These are phyloP conservation scores for Nesogale talazaci DNA, from an alignment of 2,113 vertebrate species.

Conservation along the genomic window DNA sequence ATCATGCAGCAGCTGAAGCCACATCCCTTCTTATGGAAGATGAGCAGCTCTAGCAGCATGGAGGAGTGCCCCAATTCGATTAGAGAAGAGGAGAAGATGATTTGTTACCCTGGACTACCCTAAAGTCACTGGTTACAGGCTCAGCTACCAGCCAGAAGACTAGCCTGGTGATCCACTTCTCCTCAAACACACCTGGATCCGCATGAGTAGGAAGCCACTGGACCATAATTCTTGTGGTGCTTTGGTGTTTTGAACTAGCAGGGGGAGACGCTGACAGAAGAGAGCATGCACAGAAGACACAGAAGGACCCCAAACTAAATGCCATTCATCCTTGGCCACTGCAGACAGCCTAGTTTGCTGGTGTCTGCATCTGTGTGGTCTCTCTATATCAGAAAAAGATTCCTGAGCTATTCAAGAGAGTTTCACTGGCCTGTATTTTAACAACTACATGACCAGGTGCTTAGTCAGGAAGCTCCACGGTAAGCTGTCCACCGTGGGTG, in stretches of 20 bases:
- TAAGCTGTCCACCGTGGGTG: neutral
- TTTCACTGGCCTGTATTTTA: neutral
- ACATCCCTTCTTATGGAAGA: neutral
- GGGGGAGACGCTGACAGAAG: neutral
- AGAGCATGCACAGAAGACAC: neutral
- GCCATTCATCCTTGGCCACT: neutral
- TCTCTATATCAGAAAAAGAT: neutral
- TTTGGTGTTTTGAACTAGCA: neutral
- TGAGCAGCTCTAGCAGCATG: neutral
- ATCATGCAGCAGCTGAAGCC: neutral
- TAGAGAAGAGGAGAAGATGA: neutral
- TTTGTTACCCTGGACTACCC: slow-evolving; percentile 4
- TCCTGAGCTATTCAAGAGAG: neutral
- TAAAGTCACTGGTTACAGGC: neutral
- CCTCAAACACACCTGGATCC: neutral
- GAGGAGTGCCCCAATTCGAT: slow-evolving; percentile 20
- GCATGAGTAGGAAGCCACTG: neutral
- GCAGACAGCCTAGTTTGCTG: no score
- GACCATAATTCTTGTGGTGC: neutral
- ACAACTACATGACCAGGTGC: neutral
- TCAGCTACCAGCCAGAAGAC: neutral
- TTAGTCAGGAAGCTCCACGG: neutral
- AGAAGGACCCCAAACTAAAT: neutral
- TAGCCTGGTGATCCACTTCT: neutral
- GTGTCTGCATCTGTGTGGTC: neutral